Evolutionary conservation across 2,888 invertebrate species (phyloP), one percentile per base, ranked within the genome.

Genomic region (Pollenia griseotomentosa): DNA sequence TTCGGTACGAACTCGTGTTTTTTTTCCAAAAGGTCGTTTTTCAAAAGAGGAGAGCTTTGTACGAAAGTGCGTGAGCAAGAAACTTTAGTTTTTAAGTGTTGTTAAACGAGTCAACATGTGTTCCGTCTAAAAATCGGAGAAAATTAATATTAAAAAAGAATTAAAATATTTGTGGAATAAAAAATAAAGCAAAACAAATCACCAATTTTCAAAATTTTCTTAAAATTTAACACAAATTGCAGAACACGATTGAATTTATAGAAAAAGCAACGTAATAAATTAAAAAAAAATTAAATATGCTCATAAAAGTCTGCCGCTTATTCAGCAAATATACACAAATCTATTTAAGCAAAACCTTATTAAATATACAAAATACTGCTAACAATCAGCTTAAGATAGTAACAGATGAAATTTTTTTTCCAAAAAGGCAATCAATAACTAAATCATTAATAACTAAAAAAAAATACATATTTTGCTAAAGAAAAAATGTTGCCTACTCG

Each of bases 51-150:
- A 82, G 75, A 82, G 82, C 82, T 82, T 82, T 66, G 23, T 44
- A 53, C 66, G 68, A 59, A 75, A 61, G 75, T 82, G 74, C 75
- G 82, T 75, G 74, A 82, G 82, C 66, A 75, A 44, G 14, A 68
- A 82, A 82, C 42, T n/a, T 82, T 82, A 82, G 82, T 82, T 82
- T 82, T 75, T 59, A 75, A 82, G 75, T 68, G 66, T 59, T 82
- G 82, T 68, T 75, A 75, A 74, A 61, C 82, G 59, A 75, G 74
- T 82, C 74, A 51, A 61, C 82, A 82, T 75, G 82, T 82, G 74
- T 74, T 81, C 33, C 59, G 48, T 59, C 42, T 53, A 68, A 48
- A 68, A 82, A 12, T 68, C 74, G 71, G 57, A 57, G 33, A 33
- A 48, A 42, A 42, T 19, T 51, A 11, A 5, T 9, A 57, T 23